Evolutionary conservation across 2,888 invertebrate genomes (phyloP), one percentile per base, ranked within the genome.

Genomic region (Harpalus rubripes): DNA sequence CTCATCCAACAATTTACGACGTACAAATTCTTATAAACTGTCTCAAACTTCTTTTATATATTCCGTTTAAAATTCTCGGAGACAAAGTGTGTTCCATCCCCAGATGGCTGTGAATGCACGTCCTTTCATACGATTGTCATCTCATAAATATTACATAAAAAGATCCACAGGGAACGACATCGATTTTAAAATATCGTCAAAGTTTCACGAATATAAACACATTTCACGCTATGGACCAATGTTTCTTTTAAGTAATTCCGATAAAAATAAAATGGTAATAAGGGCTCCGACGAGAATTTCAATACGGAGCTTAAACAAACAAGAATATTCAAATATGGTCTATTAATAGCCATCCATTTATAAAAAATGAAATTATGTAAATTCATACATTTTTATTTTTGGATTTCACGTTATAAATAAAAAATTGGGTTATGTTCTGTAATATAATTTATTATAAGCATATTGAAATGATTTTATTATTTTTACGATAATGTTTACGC

Each of bases 121-220:
- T 15, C 52, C 15, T 44, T 44, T 74, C 52, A 74, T 74, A 74
- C 52, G 74, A 74, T 74, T 74, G 74, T 74, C 74, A 74, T 74
- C 74, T 74, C 74, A 74, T 74, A 74, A 74, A 74, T 74, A 74
- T 74, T 74, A 74, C 74, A 74, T 74, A 74, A 74, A 74, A 74
- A 74, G 52, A 74, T 74, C 74, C 18, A 56, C 74, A 74, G 74
- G 12, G 52, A 74, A 56, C 52, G 16, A 18, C 52, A 52, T 74
- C 74, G 74, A 52, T 74, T 74, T 74, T 74, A 74, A 72, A 74
- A 74, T 44, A 74, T 74, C 15, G 52, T 8, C 10, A 52, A 74
- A 74, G 52, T 74, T 74, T 74, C 44, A 52, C 74, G 52, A 52
- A 52, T 52, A 52, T 52, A 52, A 52, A 52, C 44, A 52, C 44